phyloP scores from a whole-genome alignment of 1,140 invertebrate genomes.

The Calosoma granatense region DNA sequence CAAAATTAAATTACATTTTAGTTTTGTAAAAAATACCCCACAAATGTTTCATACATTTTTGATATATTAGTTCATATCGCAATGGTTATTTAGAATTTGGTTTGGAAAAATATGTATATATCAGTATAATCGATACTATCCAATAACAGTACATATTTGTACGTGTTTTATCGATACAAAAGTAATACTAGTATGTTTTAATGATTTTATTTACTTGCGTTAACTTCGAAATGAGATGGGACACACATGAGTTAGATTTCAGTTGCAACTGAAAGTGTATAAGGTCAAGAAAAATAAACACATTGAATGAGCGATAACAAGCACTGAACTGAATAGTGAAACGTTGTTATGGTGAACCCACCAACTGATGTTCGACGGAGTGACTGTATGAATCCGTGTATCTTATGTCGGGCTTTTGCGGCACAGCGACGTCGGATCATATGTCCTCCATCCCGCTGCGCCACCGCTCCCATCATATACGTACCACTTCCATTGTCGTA shows the following conservation, averaged over 20 bases:
- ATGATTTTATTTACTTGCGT: too few species aligned
- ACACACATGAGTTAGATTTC: not conserved
- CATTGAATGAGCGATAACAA: not conserved
- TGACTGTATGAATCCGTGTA: slow-evolving; percentile 44
- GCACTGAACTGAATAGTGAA: not conserved
- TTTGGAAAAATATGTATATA: too few species aligned
- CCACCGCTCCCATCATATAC: not conserved
- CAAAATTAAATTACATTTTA: too few species aligned
- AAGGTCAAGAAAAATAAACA: slow-evolving; percentile 14
- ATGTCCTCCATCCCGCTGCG: slow-evolving; percentile 18
- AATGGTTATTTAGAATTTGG: too few species aligned
- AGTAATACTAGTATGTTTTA: too few species aligned
- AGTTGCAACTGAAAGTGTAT: not conserved
- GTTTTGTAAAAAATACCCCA: too few species aligned
- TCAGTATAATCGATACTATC: too few species aligned
- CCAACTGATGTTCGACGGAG: slow-evolving; percentile 29
- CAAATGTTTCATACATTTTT: too few species aligned
- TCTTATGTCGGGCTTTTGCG: slow-evolving; percentile 42
- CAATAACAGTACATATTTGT: too few species aligned
- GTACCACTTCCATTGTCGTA: not conserved
- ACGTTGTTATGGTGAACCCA: slow-evolving; percentile 15
- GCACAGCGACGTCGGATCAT: slow-evolving; percentile 33
- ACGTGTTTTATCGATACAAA: too few species aligned
- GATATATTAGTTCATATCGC: too few species aligned
- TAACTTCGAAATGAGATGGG: too few species aligned